Evolutionary conservation across 2,113 vertebrate species (phyloP).

Genomic region (Haemorhous mexicanus): DNA sequence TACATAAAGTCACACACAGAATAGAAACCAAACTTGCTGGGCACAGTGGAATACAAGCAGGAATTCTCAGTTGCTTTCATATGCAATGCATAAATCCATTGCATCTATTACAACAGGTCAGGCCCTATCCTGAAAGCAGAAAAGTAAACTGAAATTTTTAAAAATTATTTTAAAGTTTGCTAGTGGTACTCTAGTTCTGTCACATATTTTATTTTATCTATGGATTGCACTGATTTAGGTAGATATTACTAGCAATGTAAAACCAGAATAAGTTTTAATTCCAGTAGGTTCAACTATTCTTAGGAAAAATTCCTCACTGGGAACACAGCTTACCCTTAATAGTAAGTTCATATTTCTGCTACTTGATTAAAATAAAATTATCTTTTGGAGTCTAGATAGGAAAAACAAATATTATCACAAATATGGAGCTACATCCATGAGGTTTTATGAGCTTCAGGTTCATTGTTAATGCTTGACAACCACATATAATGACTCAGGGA

Average conservation of each 20-base stretch:
- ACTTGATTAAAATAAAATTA: not conserved
- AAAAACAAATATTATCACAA: not conserved
- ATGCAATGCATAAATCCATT: not conserved
- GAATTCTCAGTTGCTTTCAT: not conserved
- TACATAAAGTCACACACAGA: not conserved
- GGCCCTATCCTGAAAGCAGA: not conserved
- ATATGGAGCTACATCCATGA: not conserved
- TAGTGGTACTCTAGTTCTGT: not conserved
- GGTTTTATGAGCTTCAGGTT: not conserved
- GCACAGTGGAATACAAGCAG: not conserved
- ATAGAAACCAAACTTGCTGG: not conserved
- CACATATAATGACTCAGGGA: not conserved
- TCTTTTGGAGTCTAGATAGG: not conserved
- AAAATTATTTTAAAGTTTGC: not conserved
- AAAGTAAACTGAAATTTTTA: not conserved
- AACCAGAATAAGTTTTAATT: not conserved
- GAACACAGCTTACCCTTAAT: not conserved
- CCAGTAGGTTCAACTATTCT: not conserved
- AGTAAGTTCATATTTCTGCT: not conserved
- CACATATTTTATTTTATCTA: not conserved
- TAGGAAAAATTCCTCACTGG: not conserved
- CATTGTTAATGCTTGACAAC: not conserved
- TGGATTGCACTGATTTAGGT: not conserved
- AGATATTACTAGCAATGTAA: not conserved
- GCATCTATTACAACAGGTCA: not conserved